Conservation (phyloP, 2,113 vertebrate genomes). For the Abramis brama region DNA sequence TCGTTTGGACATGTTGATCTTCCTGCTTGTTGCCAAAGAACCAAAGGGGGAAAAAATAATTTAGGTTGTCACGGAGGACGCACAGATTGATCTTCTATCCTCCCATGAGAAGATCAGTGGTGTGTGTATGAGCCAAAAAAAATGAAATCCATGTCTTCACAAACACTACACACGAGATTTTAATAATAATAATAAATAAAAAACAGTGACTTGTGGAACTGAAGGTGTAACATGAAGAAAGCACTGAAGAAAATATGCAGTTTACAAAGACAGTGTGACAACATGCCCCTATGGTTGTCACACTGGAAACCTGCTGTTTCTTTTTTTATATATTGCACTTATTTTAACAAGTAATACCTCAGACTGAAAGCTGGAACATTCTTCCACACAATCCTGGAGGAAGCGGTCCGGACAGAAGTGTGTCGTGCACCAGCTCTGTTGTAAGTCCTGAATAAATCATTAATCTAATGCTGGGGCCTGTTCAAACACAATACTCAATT, state of each 20-base stretch:
- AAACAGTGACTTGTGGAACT: too few species aligned
- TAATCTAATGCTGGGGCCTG: constrained; percentile 64
- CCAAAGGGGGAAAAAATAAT: neutral
- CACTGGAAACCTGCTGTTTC: too few species aligned
- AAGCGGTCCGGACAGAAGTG: constrained; percentile 15
- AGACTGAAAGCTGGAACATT: constrained; percentile 27
- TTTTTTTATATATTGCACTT: neutral
- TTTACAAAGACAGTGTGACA: neutral
- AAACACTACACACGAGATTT: neutral
- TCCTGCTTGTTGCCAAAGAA: constrained; percentile 32
- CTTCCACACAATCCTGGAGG: constrained; percentile 40
- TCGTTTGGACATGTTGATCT: constrained; percentile 33
- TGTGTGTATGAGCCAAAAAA: neutral
- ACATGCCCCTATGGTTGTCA: neutral
- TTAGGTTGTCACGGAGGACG: neutral
- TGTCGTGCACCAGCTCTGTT: constrained; percentile 57
- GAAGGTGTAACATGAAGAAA: too few species aligned
- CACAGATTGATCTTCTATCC: neutral
- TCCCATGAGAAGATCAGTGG: neutral
- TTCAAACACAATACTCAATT: constrained; percentile 58
- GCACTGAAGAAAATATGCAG: neutral
- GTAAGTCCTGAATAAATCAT: constrained; percentile 70
- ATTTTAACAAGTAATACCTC: neutral
- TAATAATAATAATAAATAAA: neutral
- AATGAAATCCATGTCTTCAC: neutral